A percentile compares a stretch with the other conserved stretches of the same genome.
These are phyloP conservation scores for Cheumatopsyche charites DNA, from an alignment of 1,140 invertebrate genomes.

Conservation along the genomic window DNA sequence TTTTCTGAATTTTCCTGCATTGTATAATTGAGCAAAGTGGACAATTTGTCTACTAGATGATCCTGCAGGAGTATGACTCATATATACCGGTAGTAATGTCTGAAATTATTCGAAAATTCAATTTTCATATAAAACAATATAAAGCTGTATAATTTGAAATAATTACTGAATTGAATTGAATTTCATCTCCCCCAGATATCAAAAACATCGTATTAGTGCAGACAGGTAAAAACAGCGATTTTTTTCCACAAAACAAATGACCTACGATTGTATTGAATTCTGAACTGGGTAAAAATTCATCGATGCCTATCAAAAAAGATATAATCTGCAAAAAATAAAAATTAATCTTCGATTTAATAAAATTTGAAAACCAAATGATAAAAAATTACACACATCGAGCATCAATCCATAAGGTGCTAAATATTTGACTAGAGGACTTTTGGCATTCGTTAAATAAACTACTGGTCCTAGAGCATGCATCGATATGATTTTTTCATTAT, in stretches of 20 bases:
- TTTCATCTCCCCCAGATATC: constrained; percentile 61
- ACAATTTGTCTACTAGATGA: constrained; percentile 78
- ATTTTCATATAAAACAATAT: too few species aligned
- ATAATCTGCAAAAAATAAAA: constrained; percentile 3
- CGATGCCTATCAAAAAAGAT: neutral
- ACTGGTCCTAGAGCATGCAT: constrained; percentile 74
- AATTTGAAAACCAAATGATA: constrained; percentile 60
- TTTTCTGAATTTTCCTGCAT: constrained; percentile 47
- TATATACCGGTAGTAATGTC: constrained; percentile 64
- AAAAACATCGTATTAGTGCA: constrained; percentile 67
- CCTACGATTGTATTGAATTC: constrained; percentile 59
- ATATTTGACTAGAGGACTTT: constrained; percentile 61
- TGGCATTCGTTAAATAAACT: constrained; percentile 65
- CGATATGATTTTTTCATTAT: constrained; percentile 68
- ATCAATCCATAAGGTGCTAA: constrained; percentile 50
- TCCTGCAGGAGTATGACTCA: constrained; percentile 83
- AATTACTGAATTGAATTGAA: constrained; percentile 61
- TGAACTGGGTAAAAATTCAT: constrained; percentile 57
- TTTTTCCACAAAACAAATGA: constrained; percentile 60
- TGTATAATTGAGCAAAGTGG: constrained; percentile 74
- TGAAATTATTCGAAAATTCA: too few species aligned
- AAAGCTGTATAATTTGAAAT: constrained; percentile 16
- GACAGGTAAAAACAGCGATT: constrained; percentile 56
- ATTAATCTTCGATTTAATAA: neutral
- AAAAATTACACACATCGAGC: constrained; percentile 55